A percentile compares a stretch with the other conserved stretches of the same genome.
Evolutionary conservation across 2,797 vertebrate species (phyloP).

Genomic region (Poeciliopsis paucimaculata): DNA sequence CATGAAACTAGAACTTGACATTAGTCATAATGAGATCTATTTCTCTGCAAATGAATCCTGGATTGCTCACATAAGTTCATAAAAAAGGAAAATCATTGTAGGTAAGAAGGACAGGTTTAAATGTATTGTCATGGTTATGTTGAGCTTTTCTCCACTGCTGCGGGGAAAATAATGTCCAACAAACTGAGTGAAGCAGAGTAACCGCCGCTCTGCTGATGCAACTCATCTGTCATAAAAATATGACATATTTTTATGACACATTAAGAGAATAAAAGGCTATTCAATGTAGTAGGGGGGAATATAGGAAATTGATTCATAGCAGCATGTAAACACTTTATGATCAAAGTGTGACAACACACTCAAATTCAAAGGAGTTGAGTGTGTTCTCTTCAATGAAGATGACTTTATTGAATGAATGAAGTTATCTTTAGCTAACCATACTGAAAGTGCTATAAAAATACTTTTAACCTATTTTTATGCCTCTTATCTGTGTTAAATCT

Average conservation of each 20-base stretch:
- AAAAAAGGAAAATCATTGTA: background rate
- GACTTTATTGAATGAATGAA: slow-evolving; percentile 8
- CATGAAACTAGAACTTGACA: background rate
- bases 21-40: background rate
- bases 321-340: background rate
- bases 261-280: background rate
- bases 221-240: too few species aligned
- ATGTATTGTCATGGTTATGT: background rate
- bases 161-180: too few species aligned
- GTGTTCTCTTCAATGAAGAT: too few species aligned
- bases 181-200: too few species aligned
- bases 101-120: background rate
- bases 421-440: background rate
- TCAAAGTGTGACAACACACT: background rate
- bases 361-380: background rate
- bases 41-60: background rate
- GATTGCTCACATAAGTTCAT: background rate
- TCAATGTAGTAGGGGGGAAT: background rate
- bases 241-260: background rate
- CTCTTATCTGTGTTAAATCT: slow-evolving; percentile 43
- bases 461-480: background rate
- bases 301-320: background rate
- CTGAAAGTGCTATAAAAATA: background rate
- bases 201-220: too few species aligned
- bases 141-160: background rate